Evolutionary conservation across 2,113 vertebrate species (phyloP), one percentile per base, ranked within the genome.

Genomic region (Hypomesus transpacificus): DNA sequence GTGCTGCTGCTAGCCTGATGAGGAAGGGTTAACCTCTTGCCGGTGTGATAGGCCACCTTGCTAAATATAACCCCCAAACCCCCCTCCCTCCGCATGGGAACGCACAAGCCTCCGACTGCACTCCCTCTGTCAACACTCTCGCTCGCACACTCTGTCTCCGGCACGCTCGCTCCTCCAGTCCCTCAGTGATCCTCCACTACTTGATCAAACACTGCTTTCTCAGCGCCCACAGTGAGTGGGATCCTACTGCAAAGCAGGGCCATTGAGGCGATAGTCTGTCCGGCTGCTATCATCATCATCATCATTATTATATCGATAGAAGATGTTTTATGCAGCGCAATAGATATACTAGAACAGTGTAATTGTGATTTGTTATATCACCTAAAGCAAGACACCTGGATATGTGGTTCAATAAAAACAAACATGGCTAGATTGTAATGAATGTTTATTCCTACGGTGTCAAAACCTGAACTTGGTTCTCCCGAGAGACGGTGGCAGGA

Each of bases 51-150:
- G 70, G 24, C 76, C 66, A 74, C 75, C 73, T 81, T 74, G 59
- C 85, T 89, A 88, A 86, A 86, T 86, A 89, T 88, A 88, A 89
- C 80, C 75, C 46, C 8, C 39, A 46, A 66, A 74, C 71, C 82
- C 86, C 78, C 77, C 73, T 80, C 78, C 77, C 73, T 80, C 71
- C 74, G 80, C 76, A 78, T 75, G 85, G 82, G 75, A 86, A 86
- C 75, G 52, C 83, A 81, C 82, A 73, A 76, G 74, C 75, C 86
- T 80, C 73, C 60, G 46, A 77, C 79, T 84, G 77, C 82, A 79
- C 82, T 84, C 71, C 67, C 74, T 79, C 79, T 89, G 81, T 88
- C 85, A 66, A 73, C 87, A 83, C 80, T 66, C 53, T 1, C 22
- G 14, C 78, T 78, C 75, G 39, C 69, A 77, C 82, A 22, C 80